Conservation (phyloP, 2,113 vertebrate species). For the Ursus arctos region DNA sequence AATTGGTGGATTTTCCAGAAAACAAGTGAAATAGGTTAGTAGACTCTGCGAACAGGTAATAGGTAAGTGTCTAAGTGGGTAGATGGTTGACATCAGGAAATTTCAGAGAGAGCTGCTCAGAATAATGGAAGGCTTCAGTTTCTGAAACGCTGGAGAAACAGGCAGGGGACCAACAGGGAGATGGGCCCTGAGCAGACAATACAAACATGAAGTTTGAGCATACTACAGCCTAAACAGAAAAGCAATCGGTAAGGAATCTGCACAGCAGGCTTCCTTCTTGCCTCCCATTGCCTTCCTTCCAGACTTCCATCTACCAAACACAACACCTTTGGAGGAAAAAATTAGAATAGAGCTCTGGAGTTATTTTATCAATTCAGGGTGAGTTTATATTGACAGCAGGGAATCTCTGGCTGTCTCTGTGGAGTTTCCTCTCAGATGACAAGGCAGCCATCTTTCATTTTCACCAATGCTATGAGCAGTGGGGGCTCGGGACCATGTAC, state of each 20-base stretch:
- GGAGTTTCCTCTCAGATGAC: background rate
- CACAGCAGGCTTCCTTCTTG: accelerated
- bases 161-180: background rate
- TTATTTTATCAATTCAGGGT: background rate
- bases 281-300: background rate
- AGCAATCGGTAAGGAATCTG: background rate
- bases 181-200: background rate
- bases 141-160: background rate
- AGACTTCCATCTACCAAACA: background rate
- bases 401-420: background rate
- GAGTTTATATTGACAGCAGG: background rate
- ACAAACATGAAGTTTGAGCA: background rate
- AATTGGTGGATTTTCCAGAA: background rate
- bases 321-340: background rate
- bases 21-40: background rate
- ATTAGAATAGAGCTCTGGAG: background rate
- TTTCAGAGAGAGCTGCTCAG: background rate
- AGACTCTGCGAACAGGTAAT: background rate
- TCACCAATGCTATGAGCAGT: background rate
- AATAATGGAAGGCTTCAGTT: background rate
- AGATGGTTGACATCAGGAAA: background rate
- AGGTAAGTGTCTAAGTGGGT: background rate
- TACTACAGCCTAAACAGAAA: background rate
- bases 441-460: background rate
- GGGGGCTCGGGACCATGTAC: accelerated